Evolutionary conservation across 2,113 vertebrate genomes (phyloP).

Genomic region (Dinomys branickii): DNA sequence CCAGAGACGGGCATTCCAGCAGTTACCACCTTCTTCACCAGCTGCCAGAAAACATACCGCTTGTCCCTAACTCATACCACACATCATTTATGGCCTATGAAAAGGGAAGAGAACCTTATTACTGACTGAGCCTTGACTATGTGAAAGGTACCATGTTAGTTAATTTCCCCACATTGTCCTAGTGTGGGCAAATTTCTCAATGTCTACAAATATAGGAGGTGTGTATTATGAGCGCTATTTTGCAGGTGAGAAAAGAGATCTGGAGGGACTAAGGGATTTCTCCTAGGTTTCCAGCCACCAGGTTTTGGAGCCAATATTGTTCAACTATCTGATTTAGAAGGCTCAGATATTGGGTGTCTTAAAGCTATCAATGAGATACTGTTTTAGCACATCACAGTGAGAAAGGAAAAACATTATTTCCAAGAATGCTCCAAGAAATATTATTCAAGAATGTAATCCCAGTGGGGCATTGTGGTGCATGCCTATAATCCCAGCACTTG

Average conservation of each 20-base stretch:
- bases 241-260: slow-evolving; percentile 19
- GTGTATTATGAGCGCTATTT: slow-evolving; percentile 2
- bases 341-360: background rate
- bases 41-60: background rate
- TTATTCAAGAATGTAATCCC: background rate
- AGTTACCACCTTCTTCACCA: background rate
- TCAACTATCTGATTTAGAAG: slow-evolving; percentile 12
- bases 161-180: background rate
- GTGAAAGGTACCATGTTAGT: background rate
- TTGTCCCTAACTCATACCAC: background rate
- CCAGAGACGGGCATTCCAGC: background rate
- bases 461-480: background rate
- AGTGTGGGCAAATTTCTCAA: background rate
- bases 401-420: background rate
- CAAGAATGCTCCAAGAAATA: background rate
- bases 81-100: background rate
- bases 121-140: background rate
- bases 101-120: background rate
- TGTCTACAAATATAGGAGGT: background rate
- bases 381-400: background rate
- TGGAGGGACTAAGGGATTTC: slow-evolving; percentile 55
- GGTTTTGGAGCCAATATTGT: background rate
- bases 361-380: background rate
- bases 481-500: background rate
- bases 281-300: slow-evolving; percentile 19